Percentiles rank a stretch among this genome's conserved stretches.
phyloP scores from a whole-genome alignment of 2,113 vertebrate genomes.

The Malaclemys terrapin region DNA sequence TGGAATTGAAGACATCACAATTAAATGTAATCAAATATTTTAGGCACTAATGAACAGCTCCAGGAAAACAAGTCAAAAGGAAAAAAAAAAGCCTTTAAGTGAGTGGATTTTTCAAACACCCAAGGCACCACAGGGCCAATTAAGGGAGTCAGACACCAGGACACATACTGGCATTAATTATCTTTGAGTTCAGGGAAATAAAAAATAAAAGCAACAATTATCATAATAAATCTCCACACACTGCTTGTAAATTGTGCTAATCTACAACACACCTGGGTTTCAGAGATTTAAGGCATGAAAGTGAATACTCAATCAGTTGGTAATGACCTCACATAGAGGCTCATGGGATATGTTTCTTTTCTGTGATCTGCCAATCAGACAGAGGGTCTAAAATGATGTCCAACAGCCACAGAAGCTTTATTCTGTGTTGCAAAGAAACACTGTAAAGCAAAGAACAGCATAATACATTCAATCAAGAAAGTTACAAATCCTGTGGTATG shows the following conservation, averaged over 20 bases:
- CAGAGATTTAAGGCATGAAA: constrained; percentile 71
- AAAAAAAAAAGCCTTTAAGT: constrained; percentile 69
- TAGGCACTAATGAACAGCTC: constrained; percentile 87
- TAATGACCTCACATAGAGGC: constrained; percentile 51
- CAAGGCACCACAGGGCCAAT: constrained; percentile 84
- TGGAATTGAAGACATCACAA: constrained; percentile 85
- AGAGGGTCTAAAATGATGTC: constrained; percentile 39
- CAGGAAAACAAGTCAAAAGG: constrained; percentile 85
- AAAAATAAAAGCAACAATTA: constrained; percentile 89
- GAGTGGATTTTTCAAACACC: constrained; percentile 85
- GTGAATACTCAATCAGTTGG: constrained; percentile 70
- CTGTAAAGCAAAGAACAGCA: not conserved
- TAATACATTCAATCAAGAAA: constrained; percentile 50
- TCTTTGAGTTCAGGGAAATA: constrained; percentile 86
- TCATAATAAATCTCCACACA: constrained; percentile 86
- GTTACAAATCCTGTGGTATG: not conserved
- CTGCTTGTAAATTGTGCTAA: constrained; percentile 82
- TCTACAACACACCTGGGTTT: constrained; percentile 84
- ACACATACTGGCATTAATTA: constrained; percentile 88
- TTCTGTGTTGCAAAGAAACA: not conserved
- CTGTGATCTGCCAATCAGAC: constrained; percentile 69
- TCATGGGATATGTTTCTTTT: constrained; percentile 54
- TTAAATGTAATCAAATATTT: constrained; percentile 90
- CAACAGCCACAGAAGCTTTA: constrained; percentile 24
- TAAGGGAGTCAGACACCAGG: constrained; percentile 86